Percentiles rank a stretch among this genome's conserved stretches.
Evolutionary conservation across 2,888 invertebrate species (phyloP).

Genomic region (Petrophora chlorosata): DNA sequence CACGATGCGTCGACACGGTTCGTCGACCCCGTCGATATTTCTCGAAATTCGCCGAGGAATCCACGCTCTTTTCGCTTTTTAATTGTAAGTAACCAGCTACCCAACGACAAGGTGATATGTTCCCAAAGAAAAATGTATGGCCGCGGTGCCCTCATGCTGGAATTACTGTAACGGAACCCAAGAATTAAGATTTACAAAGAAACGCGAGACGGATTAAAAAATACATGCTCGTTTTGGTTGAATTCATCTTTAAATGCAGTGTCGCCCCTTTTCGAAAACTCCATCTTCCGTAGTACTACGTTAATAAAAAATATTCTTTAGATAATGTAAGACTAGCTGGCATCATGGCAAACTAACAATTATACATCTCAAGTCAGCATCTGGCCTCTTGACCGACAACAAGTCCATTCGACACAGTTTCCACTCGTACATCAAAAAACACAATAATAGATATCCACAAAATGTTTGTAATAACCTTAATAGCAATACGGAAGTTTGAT

Average conservation of each 20-base stretch:
- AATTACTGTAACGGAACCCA: constrained; percentile 76
- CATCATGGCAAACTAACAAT: too few species aligned
- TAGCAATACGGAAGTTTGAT: constrained; percentile 65
- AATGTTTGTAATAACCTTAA: constrained; percentile 59
- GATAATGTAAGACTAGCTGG: too few species aligned
- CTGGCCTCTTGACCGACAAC: constrained; percentile 33
- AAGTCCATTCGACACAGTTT: constrained; percentile 19
- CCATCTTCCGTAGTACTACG: too few species aligned
- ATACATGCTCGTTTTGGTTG: constrained; percentile 45
- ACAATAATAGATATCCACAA: constrained; percentile 57
- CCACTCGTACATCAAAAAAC: constrained; percentile 28
- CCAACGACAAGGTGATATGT: constrained; percentile 77
- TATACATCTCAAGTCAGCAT: too few species aligned
- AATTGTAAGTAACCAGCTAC: constrained; percentile 79
- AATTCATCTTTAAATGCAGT: constrained; percentile 35
- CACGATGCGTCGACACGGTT: constrained; percentile 78
- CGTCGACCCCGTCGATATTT: constrained; percentile 81
- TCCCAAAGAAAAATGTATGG: constrained; percentile 69
- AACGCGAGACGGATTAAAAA: constrained; percentile 59
- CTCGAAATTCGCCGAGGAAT: constrained; percentile 80
- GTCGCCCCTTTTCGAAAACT: too few species aligned
- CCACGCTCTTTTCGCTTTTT: constrained; percentile 81
- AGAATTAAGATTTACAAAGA: constrained; percentile 71
- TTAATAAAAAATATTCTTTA: too few species aligned
- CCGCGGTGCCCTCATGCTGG: constrained; percentile 61